phyloP scores from a whole-genome alignment of 2,113 vertebrate species.

The Chroicocephalus ridibundus region DNA sequence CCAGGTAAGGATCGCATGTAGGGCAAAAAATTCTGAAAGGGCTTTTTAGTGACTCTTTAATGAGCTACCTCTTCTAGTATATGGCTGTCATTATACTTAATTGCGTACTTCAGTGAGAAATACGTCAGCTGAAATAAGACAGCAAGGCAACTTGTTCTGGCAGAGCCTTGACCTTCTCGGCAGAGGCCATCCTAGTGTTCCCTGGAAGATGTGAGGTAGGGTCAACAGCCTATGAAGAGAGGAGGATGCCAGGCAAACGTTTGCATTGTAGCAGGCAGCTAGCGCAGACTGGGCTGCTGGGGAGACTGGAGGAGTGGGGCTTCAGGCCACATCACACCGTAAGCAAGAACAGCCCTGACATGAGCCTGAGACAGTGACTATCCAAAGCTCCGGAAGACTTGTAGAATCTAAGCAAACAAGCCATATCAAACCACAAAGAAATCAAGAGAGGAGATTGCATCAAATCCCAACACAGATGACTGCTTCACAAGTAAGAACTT shows the following conservation, averaged over 20 bases:
- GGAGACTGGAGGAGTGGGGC: background rate
- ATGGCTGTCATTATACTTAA: background rate
- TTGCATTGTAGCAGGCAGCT: background rate
- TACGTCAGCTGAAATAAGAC: background rate
- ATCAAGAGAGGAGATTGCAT: background rate
- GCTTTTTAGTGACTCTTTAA: background rate
- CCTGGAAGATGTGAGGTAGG: background rate
- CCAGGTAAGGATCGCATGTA: background rate
- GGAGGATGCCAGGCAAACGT: background rate
- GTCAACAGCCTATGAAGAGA: background rate
- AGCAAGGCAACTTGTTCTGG: background rate
- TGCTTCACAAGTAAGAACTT: background rate
- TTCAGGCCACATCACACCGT: background rate
- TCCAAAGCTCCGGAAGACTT: background rate
- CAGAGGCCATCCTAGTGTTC: background rate
- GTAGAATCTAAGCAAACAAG: background rate
- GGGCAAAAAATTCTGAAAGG: background rate
- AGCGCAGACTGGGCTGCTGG: background rate
- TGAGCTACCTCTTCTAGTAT: background rate
- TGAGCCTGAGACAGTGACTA: background rate
- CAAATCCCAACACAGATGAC: background rate
- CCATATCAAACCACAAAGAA: background rate
- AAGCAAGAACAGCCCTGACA: background rate
- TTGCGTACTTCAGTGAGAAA: background rate
- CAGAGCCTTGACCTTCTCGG: background rate